Conservation (phyloP, 1,140 invertebrate genomes). For the Pantala flavescens region DNA sequence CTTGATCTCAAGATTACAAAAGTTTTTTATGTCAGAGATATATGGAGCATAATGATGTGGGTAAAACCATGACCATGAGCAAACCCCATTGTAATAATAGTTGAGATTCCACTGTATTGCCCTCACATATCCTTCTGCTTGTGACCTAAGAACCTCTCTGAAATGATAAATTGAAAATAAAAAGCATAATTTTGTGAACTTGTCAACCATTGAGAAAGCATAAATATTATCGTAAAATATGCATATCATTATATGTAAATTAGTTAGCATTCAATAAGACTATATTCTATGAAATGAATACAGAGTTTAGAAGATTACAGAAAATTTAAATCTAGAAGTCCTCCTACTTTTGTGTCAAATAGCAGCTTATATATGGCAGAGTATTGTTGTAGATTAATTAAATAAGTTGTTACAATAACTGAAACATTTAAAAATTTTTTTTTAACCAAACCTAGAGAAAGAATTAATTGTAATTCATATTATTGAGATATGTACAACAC, state of each 20-base stretch:
- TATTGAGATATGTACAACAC: too few species aligned
- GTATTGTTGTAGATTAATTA: too few species aligned
- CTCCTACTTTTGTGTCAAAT: too few species aligned
- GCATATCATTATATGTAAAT: slow-evolving; percentile 12
- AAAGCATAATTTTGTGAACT: neutral
- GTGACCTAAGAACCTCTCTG: slow-evolving; percentile 64
- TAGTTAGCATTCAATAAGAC: slow-evolving; percentile 12
- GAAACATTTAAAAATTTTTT: too few species aligned
- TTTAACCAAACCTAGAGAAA: too few species aligned
- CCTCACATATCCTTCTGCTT: slow-evolving; percentile 77
- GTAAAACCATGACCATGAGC: slow-evolving; percentile 94
- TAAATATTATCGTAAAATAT: too few species aligned
- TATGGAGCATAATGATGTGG: slow-evolving; percentile 94
- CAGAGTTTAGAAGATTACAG: too few species aligned
- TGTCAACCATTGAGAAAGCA: neutral
- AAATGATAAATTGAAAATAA: slow-evolving; percentile 26
- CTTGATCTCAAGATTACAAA: slow-evolving; percentile 49
- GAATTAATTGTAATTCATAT: too few species aligned
- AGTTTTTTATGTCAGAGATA: slow-evolving; percentile 83
- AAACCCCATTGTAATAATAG: slow-evolving; percentile 94
- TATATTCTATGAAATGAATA: too few species aligned
- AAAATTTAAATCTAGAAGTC: too few species aligned
- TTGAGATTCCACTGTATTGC: slow-evolving; percentile 94
- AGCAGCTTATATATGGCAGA: too few species aligned
- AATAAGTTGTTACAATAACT: too few species aligned